These are phyloP conservation scores for crab-eating macaque (Macaca fascicularis) DNA, from an alignment of 2,113 vertebrate genomes.

Conservation along the genomic window T2T-MFA8v1.1 NC_088391.1:3477501-3478000, in stretches of 20 bases:
- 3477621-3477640: background rate
- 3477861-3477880: background rate
- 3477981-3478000: background rate
- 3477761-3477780: background rate
- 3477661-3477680: background rate
- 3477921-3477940: background rate
- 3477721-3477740: background rate
- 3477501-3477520: constrained; percentile 69
- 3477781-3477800: fast-evolving
- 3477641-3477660: background rate
- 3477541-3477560: constrained; percentile 70
- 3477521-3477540: constrained; percentile 54
- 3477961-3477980: background rate
- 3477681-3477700: constrained; percentile 23
- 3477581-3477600: background rate
- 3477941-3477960: background rate
- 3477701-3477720: background rate
- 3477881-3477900: background rate
- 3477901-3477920: background rate
- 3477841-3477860: background rate
- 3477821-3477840: background rate
- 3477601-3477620: background rate
- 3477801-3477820: background rate
- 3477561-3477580: background rate
- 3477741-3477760: constrained; percentile 19